A percentile compares a stretch with the other conserved stretches of the same genome.
Evolutionary conservation across 2,113 vertebrate species (phyloP).

Genomic region (Galemys pyrenaicus): DNA sequence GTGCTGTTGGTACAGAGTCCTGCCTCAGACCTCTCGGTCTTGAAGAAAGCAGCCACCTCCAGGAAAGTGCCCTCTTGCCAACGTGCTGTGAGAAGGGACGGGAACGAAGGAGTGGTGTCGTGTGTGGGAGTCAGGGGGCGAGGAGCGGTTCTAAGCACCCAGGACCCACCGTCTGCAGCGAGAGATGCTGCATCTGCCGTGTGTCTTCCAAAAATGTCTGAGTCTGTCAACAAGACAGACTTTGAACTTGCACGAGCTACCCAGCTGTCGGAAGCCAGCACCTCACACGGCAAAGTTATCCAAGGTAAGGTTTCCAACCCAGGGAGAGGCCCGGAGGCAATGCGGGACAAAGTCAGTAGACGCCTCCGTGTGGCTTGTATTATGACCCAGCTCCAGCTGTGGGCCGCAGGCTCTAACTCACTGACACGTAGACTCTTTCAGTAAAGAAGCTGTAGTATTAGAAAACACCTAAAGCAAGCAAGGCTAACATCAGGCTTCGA

Average conservation of each 20-base stretch:
- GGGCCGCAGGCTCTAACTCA: neutral
- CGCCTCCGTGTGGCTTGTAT: neutral
- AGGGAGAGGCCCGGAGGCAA: neutral
- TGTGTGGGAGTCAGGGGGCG: too few relatives aligned
- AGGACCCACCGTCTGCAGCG: neutral
- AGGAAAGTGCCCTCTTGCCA: neutral
- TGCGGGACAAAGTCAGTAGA: neutral
- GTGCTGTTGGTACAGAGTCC: neutral
- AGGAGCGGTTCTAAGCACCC: neutral
- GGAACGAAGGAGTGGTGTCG: neutral
- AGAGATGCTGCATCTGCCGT: neutral
- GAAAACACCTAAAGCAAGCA: slow-evolving; percentile 37
- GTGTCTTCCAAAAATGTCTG: neutral
- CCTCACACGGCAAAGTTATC: neutral
- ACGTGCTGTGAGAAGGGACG: neutral
- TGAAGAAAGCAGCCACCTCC: neutral
- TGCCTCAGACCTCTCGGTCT: neutral
- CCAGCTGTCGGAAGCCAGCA: neutral
- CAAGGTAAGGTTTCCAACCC: neutral
- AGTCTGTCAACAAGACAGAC: slow-evolving; percentile 1
- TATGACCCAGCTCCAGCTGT: neutral
- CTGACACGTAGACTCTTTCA: neutral
- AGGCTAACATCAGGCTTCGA: neutral
- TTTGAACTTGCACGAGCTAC: neutral
- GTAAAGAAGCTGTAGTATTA: neutral